Evolutionary conservation across 64 coral and sea anemone species (phyloP), one percentile per base, ranked within the genome.

Genomic region (Pocillopora verrucosa): DNA sequence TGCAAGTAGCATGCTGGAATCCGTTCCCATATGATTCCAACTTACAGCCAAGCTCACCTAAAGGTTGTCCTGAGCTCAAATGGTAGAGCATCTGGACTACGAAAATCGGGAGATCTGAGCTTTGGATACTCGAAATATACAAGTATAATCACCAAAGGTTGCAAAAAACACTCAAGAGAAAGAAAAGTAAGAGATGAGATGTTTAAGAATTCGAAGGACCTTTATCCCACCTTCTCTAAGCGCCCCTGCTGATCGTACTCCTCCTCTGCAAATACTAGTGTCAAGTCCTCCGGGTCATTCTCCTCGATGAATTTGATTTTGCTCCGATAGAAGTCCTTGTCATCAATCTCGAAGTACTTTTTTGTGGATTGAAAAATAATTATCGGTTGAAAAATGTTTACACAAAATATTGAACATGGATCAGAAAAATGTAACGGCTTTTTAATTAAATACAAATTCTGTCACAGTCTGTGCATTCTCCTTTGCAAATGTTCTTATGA

Each of bases 291-390:
- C 14, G 96, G 96, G 78, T 98, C 93, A 19, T 86, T 95, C 16
- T 98, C 91, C 81, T 95, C 77, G n/a, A 98, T 98, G 88, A 93
- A 95, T 51, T 95, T 77, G 38, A 98, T 93, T 74, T 98, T 98
- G 72, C 96, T 98, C 10, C 93, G 80, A 74, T 95, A 98, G 16
- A 95, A 56, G 34, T 98, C 87, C 36, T 98, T 98, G 72, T 98
- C 96, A 38, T 98, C 96, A 34, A 78, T 98, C 60, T 98, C 93
- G 73, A 98, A 98, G 67, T 98, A 94, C 96, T 98, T 25, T 36
- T 17, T 19, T 37, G n/a, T n/a, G 67, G 11, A 70, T 70, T 25
- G 67, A 70, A 26, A 70, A 9, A n/a, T 25, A 70, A 24, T 6
- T 70, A 10, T n/a, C 2, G n/a, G 20, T 15, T 15, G 25, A 70